Evolutionary conservation across 2,888 invertebrate genomes (phyloP).

Genomic region (Xestia ashworthii): DNA sequence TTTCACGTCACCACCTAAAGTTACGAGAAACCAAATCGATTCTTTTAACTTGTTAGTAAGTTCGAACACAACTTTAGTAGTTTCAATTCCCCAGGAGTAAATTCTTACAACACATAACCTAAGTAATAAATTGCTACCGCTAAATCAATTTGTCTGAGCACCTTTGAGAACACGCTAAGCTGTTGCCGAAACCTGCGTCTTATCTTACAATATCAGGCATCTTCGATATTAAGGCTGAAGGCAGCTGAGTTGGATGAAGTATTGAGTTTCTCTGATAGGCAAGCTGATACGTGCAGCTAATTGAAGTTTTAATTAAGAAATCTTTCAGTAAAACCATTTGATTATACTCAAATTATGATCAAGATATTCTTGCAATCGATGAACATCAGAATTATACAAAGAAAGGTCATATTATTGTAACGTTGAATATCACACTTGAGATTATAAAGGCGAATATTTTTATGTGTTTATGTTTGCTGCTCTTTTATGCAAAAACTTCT

Average conservation of each 20-base stretch:
- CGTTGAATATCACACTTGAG: no score
- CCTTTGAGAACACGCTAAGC: constrained; percentile 42
- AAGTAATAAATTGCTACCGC: constrained; percentile 39
- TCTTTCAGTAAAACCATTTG: neutral
- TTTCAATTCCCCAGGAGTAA: constrained; percentile 20
- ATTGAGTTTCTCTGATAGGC: neutral
- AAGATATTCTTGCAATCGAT: neutral
- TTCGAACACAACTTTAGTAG: constrained; percentile 1
- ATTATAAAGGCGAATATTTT: no score
- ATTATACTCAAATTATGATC: no score
- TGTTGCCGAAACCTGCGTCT: constrained; percentile 29
- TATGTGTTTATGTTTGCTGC: no score
- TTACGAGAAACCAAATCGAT: neutral
- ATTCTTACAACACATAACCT: constrained; percentile 29
- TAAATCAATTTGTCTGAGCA: constrained; percentile 49
- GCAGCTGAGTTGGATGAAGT: neutral
- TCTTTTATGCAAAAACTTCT: no score
- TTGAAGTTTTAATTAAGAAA: neutral
- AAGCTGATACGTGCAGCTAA: neutral
- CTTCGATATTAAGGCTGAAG: neutral
- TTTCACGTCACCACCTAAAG: neutral
- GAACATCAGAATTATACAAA: neutral
- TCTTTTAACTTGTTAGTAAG: constrained; percentile 23
- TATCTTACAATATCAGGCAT: constrained; percentile 30
- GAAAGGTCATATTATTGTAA: neutral